Conservation (phyloP, 2,113 vertebrate species). For the Mormoops blainvillei region DNA sequence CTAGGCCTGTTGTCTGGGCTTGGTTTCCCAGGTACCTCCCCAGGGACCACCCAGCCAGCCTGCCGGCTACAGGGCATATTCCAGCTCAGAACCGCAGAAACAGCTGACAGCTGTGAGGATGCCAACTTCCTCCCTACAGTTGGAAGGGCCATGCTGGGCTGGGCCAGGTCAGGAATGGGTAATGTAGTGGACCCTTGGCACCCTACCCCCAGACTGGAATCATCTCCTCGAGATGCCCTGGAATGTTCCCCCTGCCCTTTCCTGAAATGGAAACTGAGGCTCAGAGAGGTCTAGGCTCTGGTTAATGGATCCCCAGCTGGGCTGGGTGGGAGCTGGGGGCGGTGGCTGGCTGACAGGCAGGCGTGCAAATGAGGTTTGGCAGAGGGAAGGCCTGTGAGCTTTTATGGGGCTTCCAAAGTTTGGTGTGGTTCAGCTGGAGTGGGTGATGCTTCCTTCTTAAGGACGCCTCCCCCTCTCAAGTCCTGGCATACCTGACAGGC, state of each 20-base stretch:
- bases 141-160: background rate
- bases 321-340: background rate
- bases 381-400: slow-evolving; percentile 31
- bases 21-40: background rate
- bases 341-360: background rate
- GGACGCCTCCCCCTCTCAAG: background rate
- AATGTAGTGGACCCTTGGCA: fast-evolving
- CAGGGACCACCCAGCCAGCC: slow-evolving; percentile 68
- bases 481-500: slow-evolving; percentile 38
- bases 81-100: background rate
- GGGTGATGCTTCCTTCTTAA: background rate
- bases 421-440: slow-evolving; percentile 16
- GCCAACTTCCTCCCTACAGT: background rate
- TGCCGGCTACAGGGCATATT: background rate
- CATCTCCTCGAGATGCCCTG: background rate
- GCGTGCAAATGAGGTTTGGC: slow-evolving; percentile 48
- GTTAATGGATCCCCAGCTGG: background rate
- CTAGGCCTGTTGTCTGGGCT: background rate
- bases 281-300: background rate
- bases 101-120: background rate
- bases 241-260: background rate
- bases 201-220: too few species aligned
- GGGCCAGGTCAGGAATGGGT: too few species aligned
- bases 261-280: background rate
- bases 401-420: slow-evolving; percentile 48